Evolutionary conservation across 92 coral and sea anemone species (phyloP), one percentile per base, ranked within the genome.

Genomic region (Zoanthus gigantus): DNA sequence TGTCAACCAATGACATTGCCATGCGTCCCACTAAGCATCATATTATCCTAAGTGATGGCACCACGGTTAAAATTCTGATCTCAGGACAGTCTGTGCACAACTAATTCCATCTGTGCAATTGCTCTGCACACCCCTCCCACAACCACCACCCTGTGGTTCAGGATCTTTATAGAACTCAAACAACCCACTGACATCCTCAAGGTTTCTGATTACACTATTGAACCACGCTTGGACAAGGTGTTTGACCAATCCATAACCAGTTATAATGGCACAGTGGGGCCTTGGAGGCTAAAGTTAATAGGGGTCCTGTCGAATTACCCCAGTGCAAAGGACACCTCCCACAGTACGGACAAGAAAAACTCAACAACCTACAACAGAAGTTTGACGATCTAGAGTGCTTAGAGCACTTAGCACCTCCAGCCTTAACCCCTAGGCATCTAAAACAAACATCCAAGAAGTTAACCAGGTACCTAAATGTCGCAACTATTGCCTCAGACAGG

Each of bases 1-100:
- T 14, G 65, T 58, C 65, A 58, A 58, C 18, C 23, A 23, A 58
- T 16, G 18, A 58, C 65, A 58, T 58, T 58, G 65, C 65, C 65
- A 17, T 58, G 23, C 18, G 5, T 17, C 13, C 65, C n/a, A 15
- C 65, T 13, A 58, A 58, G 23, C 65, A 1, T 58, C n/a, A 58
- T 58, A 17, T 58, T 58, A 58, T 58, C 65, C 65, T 58, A 58
- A 58, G 65, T 14, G 65, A 58, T 58, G 65, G 65, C 65, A 58
- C 65, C n/a, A 58, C 65, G 18, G 65, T 13, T 58, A 7, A 15
- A 1, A 1, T 61, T 0, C 68, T 5, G 29, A 0, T 61, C 68
- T 16, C 4, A 7, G 15, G 68, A 61, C 68, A 61, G 68, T 16
- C 68, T 28, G 29, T 23, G 23, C 8, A 61, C 5, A 3, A 3